phyloP scores from a whole-genome alignment of 2,113 vertebrate genomes.

The Tychaedon coryphoeus region DNA sequence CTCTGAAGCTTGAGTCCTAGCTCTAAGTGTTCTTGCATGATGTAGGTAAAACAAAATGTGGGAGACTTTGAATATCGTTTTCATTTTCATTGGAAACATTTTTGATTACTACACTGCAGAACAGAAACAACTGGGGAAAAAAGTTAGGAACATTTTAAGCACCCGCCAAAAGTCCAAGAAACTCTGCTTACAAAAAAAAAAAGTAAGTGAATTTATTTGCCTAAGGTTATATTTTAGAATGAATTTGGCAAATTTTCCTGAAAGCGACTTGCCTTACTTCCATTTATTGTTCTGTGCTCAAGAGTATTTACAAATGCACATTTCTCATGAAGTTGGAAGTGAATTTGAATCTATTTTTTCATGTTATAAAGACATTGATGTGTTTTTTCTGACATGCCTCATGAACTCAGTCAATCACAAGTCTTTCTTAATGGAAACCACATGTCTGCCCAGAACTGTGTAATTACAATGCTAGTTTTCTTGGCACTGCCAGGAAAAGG shows the following conservation, averaged over 20 bases:
- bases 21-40: not conserved
- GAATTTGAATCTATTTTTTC: constrained; percentile 72
- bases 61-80: constrained; percentile 48
- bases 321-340: constrained; percentile 73
- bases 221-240: not conserved
- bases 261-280: constrained; percentile 3
- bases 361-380: constrained; percentile 75
- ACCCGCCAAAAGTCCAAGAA: constrained; percentile 43
- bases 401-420: constrained; percentile 83
- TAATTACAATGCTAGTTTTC: constrained; percentile 84
- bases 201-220: not conserved
- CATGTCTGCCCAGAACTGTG: constrained; percentile 83
- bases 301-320: constrained; percentile 61
- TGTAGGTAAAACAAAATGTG: constrained; percentile 49
- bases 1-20: constrained; percentile 1
- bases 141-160: constrained; percentile 21
- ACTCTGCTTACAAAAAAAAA: constrained; percentile 29
- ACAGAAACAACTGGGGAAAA: not conserved
- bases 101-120: constrained; percentile 12
- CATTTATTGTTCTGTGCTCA: not conserved
- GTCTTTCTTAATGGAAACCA: constrained; percentile 85
- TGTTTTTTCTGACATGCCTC: constrained; percentile 83
- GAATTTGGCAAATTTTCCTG: constrained; percentile 1
- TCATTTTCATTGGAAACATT: constrained; percentile 72
- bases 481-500: constrained; percentile 82